Percentiles rank a stretch among this genome's conserved stretches.
These are phyloP conservation scores for Tridacna gigas DNA, from an alignment of 2,888 invertebrate species.

Conservation along the genomic window DNA sequence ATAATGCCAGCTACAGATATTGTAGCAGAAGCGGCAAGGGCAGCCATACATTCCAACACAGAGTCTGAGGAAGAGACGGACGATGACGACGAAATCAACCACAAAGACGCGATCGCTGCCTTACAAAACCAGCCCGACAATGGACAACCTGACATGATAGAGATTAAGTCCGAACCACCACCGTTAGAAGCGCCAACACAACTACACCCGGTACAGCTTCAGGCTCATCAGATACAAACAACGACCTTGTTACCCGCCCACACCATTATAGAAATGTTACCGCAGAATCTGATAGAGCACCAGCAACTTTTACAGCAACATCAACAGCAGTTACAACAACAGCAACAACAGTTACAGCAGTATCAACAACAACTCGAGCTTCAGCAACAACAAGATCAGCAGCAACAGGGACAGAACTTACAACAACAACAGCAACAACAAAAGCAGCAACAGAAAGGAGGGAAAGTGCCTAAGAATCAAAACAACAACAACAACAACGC, in stretches of 20 bases:
- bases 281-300: slow-evolving; percentile 58
- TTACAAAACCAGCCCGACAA: neutral
- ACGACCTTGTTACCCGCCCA: slow-evolving; percentile 42
- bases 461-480: slow-evolving; percentile 8
- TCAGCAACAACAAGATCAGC: slow-evolving; percentile 37
- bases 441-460: slow-evolving; percentile 12
- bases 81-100: slow-evolving; percentile 33
- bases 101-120: slow-evolving; percentile 12
- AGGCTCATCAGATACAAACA: slow-evolving; percentile 48
- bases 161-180: slow-evolving; percentile 49
- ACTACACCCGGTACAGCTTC: slow-evolving; percentile 52
- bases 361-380: slow-evolving; percentile 46
- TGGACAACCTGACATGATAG: slow-evolving; percentile 8
- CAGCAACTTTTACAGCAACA: slow-evolving; percentile 61
- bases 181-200: slow-evolving; percentile 54
- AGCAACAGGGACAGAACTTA: slow-evolving; percentile 26
- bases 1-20: slow-evolving; percentile 46
- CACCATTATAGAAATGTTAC: slow-evolving; percentile 62
- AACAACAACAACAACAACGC: slow-evolving; percentile 24
- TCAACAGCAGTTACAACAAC: slow-evolving; percentile 57
- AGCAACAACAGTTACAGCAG: slow-evolving; percentile 52
- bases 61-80: slow-evolving; percentile 18
- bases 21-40: slow-evolving; percentile 50
- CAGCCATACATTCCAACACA: slow-evolving; percentile 41
- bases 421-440: slow-evolving; percentile 29